Evolutionary conservation across 1,140 invertebrate genomes (phyloP).

Genomic region (Panulirus ornatus): DNA sequence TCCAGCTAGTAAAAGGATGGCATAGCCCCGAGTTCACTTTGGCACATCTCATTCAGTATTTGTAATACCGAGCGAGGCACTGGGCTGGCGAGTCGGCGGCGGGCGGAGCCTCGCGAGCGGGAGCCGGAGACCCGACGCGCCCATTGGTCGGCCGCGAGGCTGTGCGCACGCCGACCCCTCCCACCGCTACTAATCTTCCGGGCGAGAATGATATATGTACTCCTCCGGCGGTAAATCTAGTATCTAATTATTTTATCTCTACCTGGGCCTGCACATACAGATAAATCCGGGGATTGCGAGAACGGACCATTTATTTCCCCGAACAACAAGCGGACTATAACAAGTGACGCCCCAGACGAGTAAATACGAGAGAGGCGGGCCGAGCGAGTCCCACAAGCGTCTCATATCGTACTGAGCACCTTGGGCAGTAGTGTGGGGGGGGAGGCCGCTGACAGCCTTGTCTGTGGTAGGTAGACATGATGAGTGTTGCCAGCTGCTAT

Average conservation of each 20-base stretch:
- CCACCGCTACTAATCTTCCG: conserved; percentile 26
- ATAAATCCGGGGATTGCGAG: conserved; percentile 52
- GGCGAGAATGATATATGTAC: conserved; percentile 62
- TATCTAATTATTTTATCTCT: conserved; percentile 69
- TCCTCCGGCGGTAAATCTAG: background rate
- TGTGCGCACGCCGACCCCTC: conserved; percentile 1
- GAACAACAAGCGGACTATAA: conserved; percentile 26
- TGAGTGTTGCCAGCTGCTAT: conserved; percentile 66
- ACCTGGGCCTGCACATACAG: conserved; percentile 51
- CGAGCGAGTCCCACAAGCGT: background rate
- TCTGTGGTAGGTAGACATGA: conserved; percentile 48
- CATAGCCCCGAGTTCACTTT: conserved; percentile 66
- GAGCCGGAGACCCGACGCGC: background rate
- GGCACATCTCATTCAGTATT: conserved; percentile 72
- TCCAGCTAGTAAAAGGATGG: conserved; percentile 56
- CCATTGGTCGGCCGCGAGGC: background rate
- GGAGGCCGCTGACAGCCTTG: conserved; percentile 3
- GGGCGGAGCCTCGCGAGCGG: conserved; percentile 31
- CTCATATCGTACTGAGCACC: conserved; percentile 19
- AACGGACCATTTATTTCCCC: conserved; percentile 7
- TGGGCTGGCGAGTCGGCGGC: conserved; percentile 14
- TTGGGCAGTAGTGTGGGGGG: no score
- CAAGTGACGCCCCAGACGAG: background rate
- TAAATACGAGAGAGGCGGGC: background rate
- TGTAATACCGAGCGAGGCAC: conserved; percentile 60